Evolutionary conservation across 1,140 invertebrate genomes (phyloP), one percentile per base, ranked within the genome.

Genomic region (Meteorus sp.): DNA sequence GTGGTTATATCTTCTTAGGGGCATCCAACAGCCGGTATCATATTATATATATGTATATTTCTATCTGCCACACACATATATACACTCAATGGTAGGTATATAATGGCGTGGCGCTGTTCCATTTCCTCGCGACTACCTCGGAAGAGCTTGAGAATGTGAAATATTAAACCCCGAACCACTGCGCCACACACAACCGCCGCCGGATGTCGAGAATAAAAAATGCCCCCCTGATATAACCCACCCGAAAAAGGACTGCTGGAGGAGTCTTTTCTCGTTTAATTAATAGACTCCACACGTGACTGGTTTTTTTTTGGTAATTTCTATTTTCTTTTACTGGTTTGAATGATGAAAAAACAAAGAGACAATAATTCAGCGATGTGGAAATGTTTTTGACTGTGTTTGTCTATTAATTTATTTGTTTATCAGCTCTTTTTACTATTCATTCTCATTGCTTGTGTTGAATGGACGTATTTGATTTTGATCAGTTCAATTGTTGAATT

Each of bases 121-220:
- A 52, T 52, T 52, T 52, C 50, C 50, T 52, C 50, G 31, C 25
- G 20, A 39, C 50, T 52, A 52, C 27, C 50, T 52, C 50, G 50
- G 47, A 50, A 50, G 47, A 50, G 47, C 29, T 39, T 25, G 19
- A 13, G 45, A 31, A 52, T 52, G 50, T 52, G 50, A 52, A 52
- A 52, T 52, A 52, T 52, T 52, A 52, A 52, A 52, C 50, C n/a
- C 50, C 50, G 19, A 35, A 37, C 29, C 50, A 37, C 31, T 35
- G 31, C 19, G 31, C 31, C 17, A 52, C n/a, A n/a, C n/a, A n/a
- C 9, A 52, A 52, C 50, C 31, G 50, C 50, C 27, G 33, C 50
- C 50, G 50, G 50, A 52, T 52, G 50, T 52, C 15, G 50, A 35
- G 50, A 52, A 52, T 52, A 52, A 52, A 52, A 52, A 52, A 52